Evolutionary conservation across 2,888 invertebrate genomes (phyloP).

Genomic region (Calliphora vomitoria): DNA sequence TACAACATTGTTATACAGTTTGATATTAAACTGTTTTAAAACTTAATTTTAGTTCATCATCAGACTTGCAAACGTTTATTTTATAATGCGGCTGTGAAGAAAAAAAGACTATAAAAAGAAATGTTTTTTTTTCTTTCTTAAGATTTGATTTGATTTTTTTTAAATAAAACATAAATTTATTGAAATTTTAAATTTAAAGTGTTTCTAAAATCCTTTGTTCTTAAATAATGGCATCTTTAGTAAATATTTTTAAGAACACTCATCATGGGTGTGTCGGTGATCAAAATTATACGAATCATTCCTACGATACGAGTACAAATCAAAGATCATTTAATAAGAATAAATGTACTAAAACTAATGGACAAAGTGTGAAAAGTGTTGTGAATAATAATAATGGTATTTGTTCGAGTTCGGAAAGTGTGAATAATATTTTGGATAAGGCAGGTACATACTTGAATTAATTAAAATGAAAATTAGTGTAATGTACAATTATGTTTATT

Average conservation of each 20-base stretch:
- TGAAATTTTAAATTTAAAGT: background rate
- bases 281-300: constrained; percentile 54
- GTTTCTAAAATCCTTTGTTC: constrained; percentile 39
- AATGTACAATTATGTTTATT: too few relatives aligned
- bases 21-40: constrained; percentile 54
- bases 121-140: background rate
- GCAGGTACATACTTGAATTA: constrained; percentile 73
- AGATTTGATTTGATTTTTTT: background rate
- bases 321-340: constrained; percentile 2
- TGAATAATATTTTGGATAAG: constrained; percentile 75
- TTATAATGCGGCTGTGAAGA: constrained; percentile 22
- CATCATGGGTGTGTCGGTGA: constrained; percentile 44
- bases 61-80: constrained; percentile 57
- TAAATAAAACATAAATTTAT: constrained; percentile 16
- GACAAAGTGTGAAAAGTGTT: constrained; percentile 40
- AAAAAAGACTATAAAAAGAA: constrained; percentile 20
- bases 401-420: constrained; percentile 66
- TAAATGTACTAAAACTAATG: constrained; percentile 10
- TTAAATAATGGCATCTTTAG: constrained; percentile 58
- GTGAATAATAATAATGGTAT: constrained; percentile 39
- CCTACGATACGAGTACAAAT: constrained; percentile 13
- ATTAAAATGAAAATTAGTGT: background rate
- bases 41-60: constrained; percentile 68
- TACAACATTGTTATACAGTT: constrained; percentile 58
- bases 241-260: constrained; percentile 55